phyloP scores from a whole-genome alignment of 2,797 vertebrate genomes.

The Sebastes kiyomatsui region DNA sequence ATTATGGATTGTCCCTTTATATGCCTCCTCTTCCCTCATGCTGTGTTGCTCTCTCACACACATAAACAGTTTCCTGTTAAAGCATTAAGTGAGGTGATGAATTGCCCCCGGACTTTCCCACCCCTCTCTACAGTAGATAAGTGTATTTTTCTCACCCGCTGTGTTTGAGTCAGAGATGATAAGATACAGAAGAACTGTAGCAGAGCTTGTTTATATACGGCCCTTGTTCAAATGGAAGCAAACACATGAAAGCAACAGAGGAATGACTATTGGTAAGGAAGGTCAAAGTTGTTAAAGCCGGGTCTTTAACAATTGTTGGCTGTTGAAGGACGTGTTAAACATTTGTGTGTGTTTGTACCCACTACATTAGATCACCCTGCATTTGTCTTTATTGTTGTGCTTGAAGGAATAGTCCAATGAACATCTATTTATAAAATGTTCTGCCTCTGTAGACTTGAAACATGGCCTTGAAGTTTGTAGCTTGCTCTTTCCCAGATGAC shows the following conservation, averaged over 20 bases:
- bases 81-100: constrained; percentile 58
- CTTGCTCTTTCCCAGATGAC: too few relatives aligned
- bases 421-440: background rate
- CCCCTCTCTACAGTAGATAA: background rate
- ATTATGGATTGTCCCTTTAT: constrained; percentile 1
- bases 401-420: background rate
- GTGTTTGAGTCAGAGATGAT: constrained; percentile 59
- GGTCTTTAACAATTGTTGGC: background rate
- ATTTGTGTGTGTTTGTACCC: background rate
- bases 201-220: constrained; percentile 28
- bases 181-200: constrained; percentile 19
- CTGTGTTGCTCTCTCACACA: background rate
- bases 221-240: background rate
- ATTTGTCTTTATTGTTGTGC: background rate
- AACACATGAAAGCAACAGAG: background rate
- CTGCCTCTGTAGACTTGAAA: background rate
- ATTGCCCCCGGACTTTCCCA: constrained; percentile 56
- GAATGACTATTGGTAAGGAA: background rate
- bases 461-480: background rate
- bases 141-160: constrained; percentile 37
- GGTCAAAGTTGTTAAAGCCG: constrained; percentile 13
- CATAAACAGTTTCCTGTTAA: constrained; percentile 34
- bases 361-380: background rate
- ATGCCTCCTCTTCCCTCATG: background rate
- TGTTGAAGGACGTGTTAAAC: background rate